Percentiles rank a stretch among this genome's conserved stretches.
Evolutionary conservation across 2,888 invertebrate species (phyloP).

Genomic region (Cremastinae sp.): DNA sequence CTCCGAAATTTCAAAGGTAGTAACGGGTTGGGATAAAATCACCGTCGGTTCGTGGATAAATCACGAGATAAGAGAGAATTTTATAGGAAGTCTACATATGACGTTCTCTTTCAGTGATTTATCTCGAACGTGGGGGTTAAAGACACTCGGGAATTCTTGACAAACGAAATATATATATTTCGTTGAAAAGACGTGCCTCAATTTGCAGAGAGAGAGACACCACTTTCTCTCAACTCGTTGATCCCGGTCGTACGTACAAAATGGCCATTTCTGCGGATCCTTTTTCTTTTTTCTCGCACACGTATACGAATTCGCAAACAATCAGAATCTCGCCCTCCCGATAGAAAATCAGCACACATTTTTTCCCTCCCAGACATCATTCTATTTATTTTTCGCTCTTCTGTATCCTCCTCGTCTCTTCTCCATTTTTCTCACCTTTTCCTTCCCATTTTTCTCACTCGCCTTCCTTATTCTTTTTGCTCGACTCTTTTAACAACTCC

Average conservation of each 20-base stretch:
- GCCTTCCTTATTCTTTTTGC: not conserved
- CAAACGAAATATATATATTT: conserved; percentile 35
- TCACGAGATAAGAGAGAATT: conserved; percentile 15
- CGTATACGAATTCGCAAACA: conserved; percentile 4
- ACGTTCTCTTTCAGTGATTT: conserved; percentile 26
- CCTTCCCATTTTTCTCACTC: conserved; percentile 1
- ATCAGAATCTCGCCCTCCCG: not conserved
- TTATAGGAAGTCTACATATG: conserved; percentile 8
- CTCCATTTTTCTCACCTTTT: not conserved
- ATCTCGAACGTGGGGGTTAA: conserved; percentile 14
- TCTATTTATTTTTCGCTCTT: conserved; percentile 24
- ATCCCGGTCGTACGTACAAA: conserved; percentile 11
- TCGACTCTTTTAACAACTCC: conserved; percentile 6
- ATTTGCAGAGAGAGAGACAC: conserved; percentile 28
- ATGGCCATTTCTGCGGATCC: conserved; percentile 12
- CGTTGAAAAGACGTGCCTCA: conserved; percentile 37
- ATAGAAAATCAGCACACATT: conserved; percentile 5
- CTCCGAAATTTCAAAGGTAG: not conserved
- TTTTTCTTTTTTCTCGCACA: conserved; percentile 3
- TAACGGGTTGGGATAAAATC: not conserved
- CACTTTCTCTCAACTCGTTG: not conserved
- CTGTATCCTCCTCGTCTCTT: conserved; percentile 3
- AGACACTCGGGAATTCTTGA: conserved; percentile 28
- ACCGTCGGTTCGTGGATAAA: conserved; percentile 3
- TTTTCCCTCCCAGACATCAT: not conserved